Evolutionary conservation across 2,797 vertebrate species (phyloP), one percentile per base, ranked within the genome.

Genomic region (Poliocrania exsul): DNA sequence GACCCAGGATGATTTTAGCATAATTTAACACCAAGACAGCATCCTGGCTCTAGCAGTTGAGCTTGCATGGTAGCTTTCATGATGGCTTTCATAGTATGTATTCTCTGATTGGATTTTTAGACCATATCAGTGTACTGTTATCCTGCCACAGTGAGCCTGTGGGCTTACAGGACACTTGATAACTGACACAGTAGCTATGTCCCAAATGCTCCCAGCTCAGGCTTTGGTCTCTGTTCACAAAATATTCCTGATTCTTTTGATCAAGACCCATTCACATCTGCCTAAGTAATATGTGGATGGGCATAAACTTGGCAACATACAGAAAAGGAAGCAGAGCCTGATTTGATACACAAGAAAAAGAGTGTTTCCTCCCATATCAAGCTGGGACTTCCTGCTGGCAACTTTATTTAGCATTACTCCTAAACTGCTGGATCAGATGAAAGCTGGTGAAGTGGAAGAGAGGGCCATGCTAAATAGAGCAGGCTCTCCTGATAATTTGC

Each of bases 361-460:
- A 81, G 24, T 44, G 29, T 50, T 96, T 67, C 53, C 69, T 95
- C 86, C 77, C 65, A 29, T 60, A 75, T 88, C 44, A 57, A 96
- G 88, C 71, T 56, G 47, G 64, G 64, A 71, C 81, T 93, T 84
- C 96, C 92, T 93, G 90, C 89, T 29, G 46, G 75, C 80, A 67
- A 23, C 12, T 96, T 97, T 95, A 81, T 94, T 95, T 88, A 91
- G 83, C 44, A 46, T 95, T 93, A 62, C 83, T 95, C 66, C 79
- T 88, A 71, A 92, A 86, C 44, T 93, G 89, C 78, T 90, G 79
- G 82, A 92, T 97, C 90, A 96, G 94, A 95, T 94, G 77, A 94
- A 96, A 97, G 94, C 46, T 88, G 94, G 95, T 93, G 88, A 95
- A 96, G 94, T 94, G 94, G 86, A 97, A 95, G 96, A 93, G 93